Evolutionary conservation across 2,888 invertebrate species (phyloP).

Genomic region (Hermaeophaga mercurialis): DNA sequence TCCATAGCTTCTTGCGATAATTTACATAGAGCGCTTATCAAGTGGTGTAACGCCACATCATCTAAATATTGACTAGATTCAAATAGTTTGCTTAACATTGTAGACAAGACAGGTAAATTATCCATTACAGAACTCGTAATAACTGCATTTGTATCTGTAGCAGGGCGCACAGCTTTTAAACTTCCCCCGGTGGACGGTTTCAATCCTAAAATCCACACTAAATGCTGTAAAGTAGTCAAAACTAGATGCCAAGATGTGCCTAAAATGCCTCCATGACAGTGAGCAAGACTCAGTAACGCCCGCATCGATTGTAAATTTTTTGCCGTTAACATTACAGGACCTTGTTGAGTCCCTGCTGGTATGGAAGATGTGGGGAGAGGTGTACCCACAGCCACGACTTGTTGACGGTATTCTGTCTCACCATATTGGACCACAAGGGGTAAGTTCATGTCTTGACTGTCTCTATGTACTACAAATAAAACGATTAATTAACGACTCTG

Average conservation of each 20-base stretch:
- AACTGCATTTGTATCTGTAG: constrained; percentile 81
- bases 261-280: constrained; percentile 88
- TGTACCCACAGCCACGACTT: constrained; percentile 97
- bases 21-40: constrained; percentile 95
- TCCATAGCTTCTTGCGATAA: constrained; percentile 97
- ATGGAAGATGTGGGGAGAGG: constrained; percentile 85
- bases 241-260: constrained; percentile 96
- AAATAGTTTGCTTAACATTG: constrained; percentile 90
- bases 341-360: constrained; percentile 80
- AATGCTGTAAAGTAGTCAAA: constrained; percentile 88
- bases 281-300: constrained; percentile 85
- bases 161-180: constrained; percentile 81
- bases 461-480: constrained; percentile 59
- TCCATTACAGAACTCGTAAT: constrained; percentile 97
- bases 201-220: constrained; percentile 91
- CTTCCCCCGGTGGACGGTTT: constrained; percentile 95
- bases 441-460: constrained; percentile 61
- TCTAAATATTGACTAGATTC: constrained; percentile 93
- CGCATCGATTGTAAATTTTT: constrained; percentile 98
- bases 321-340: constrained; percentile 95
- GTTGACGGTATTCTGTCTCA: constrained; percentile 85
- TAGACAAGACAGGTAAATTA: constrained; percentile 87
- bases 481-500: too few relatives aligned
- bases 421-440: constrained; percentile 60
- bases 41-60: constrained; percentile 92